These are phyloP conservation scores for Sebastes matsubarae DNA, from an alignment of 2,797 vertebrate species.

Conservation along the genomic window DNA sequence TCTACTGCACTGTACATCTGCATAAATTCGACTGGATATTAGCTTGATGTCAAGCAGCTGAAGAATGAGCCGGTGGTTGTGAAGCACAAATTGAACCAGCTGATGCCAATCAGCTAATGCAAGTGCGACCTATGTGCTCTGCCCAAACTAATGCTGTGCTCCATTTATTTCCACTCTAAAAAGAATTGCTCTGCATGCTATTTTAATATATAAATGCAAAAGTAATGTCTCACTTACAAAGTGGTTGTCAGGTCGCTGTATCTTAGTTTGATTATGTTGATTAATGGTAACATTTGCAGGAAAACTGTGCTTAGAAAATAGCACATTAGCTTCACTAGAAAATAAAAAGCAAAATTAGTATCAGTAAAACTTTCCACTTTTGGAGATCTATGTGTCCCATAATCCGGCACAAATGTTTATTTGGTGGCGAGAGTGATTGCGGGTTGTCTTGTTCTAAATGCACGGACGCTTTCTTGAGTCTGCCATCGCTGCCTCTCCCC, in stretches of 20 bases:
- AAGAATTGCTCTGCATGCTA: background rate
- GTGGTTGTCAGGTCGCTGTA: slow-evolving; percentile 12
- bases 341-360: background rate
- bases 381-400: background rate
- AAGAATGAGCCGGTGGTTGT: background rate
- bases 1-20: background rate
- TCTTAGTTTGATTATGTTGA: slow-evolving; percentile 32
- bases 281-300: slow-evolving; percentile 27
- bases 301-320: slow-evolving; percentile 2
- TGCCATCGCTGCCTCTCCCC: background rate
- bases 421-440: background rate
- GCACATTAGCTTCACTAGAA: background rate
- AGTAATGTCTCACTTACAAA: slow-evolving; percentile 29
- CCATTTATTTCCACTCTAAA: slow-evolving; percentile 26
- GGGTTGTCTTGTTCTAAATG: background rate
- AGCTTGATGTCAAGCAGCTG: background rate
- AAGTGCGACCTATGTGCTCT: background rate
- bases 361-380: background rate
- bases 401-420: slow-evolving; percentile 2
- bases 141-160: slow-evolving; percentile 4
- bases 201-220: slow-evolving; percentile 32
- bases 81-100: background rate
- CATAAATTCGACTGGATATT: background rate
- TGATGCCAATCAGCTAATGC: slow-evolving; percentile 41
- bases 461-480: background rate